Evolutionary conservation across 2,113 vertebrate genomes (phyloP).

Genomic region (Struthio camelus): DNA sequence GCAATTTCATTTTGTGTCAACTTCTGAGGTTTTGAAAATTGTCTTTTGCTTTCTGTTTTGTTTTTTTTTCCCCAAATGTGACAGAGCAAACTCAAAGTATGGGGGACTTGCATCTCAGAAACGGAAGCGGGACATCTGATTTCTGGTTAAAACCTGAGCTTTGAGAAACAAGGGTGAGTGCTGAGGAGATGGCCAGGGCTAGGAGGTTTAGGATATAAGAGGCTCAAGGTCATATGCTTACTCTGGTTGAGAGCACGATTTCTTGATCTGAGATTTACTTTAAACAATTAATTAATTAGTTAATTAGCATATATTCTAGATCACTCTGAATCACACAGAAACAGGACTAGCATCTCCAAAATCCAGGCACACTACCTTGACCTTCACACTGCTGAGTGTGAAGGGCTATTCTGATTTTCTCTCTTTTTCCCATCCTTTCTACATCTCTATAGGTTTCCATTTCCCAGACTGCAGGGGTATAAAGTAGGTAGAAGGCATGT

Average conservation of each 20-base stretch:
- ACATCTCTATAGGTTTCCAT: not conserved
- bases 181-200: not conserved
- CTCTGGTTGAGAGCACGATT: not conserved
- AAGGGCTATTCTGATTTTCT: not conserved
- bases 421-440: not conserved
- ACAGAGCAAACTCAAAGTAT: not conserved
- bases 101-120: not conserved
- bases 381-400: not conserved
- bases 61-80: not conserved
- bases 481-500: not conserved
- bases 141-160: not conserved
- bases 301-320: not conserved
- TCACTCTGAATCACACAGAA: not conserved
- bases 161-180: not conserved
- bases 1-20: constrained; percentile 32
- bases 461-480: not conserved
- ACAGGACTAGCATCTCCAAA: not conserved
- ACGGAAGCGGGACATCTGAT: not conserved
- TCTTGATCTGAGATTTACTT: not conserved
- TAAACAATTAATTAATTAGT: not conserved
- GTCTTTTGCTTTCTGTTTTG: constrained; percentile 27
- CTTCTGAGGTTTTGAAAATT: constrained; percentile 35
- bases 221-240: not conserved
- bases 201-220: not conserved
- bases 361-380: not conserved